phyloP scores from a whole-genome alignment of 2,888 invertebrate species.

The Torymus auratus region DNA sequence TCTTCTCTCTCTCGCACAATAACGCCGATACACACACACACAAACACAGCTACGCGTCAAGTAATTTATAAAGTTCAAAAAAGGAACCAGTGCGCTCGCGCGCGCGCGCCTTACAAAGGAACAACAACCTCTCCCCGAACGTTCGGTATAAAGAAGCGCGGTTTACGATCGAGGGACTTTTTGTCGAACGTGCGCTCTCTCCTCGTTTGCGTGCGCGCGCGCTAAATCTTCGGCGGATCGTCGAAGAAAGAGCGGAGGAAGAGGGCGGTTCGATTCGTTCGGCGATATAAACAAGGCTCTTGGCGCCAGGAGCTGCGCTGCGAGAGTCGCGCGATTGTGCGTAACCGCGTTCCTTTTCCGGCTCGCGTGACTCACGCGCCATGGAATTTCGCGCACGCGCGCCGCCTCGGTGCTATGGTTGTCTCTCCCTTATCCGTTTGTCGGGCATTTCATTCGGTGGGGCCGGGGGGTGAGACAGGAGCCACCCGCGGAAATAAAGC shows the following conservation, averaged over 20 bases:
- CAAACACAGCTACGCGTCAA: conserved; percentile 18
- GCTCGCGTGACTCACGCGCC: conserved; percentile 47
- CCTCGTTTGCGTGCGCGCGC: conserved; percentile 41
- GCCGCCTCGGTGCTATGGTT: background rate
- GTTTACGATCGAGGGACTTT: conserved; percentile 43
- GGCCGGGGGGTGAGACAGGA: too few species aligned
- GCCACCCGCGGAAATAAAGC: too few species aligned
- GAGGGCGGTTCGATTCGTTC: conserved; percentile 31
- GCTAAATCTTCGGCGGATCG: conserved; percentile 40
- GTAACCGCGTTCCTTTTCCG: conserved; percentile 16
- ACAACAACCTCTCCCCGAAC: background rate
- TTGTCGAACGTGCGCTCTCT: conserved; percentile 9
- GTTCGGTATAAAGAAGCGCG: conserved; percentile 39
- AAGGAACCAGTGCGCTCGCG: background rate
- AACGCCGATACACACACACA: too few species aligned
- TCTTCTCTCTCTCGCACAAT: too few species aligned
- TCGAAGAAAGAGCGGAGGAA: conserved; percentile 1
- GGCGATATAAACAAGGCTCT: conserved; percentile 55
- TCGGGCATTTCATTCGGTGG: background rate
- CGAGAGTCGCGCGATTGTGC: conserved; percentile 6
- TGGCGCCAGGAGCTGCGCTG: conserved; percentile 37
- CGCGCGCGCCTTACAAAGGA: too few species aligned
- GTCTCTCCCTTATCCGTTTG: background rate
- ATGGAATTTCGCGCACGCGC: conserved; percentile 25
- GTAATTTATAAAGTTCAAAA: conserved; percentile 38